phyloP scores from a whole-genome alignment of 2,113 vertebrate species.

The Empidonax alnorum region DNA sequence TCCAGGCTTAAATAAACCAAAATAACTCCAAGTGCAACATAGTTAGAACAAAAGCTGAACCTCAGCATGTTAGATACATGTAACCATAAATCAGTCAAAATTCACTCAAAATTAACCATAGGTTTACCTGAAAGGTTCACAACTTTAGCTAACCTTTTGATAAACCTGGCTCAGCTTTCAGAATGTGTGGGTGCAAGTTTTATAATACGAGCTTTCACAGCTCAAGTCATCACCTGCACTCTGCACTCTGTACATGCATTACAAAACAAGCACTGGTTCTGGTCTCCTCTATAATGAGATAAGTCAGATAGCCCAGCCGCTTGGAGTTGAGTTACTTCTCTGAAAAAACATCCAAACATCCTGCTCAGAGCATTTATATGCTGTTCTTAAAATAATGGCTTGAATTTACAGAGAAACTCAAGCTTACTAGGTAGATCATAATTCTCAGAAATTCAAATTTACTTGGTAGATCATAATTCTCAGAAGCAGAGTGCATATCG shows the following conservation, averaged over 20 bases:
- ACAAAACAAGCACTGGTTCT: neutral
- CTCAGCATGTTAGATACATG: neutral
- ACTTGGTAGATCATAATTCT: neutral
- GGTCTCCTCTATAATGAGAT: neutral
- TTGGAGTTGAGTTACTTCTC: neutral
- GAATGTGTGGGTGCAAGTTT: slow-evolving; percentile 16
- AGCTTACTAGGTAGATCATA: neutral
- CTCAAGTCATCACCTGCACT: neutral
- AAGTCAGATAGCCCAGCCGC: neutral
- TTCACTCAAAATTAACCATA: slow-evolving; percentile 25
- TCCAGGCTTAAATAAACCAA: neutral
- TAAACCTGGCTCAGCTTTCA: slow-evolving; percentile 24
- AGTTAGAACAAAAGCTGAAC: neutral
- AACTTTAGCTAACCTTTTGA: slow-evolving; percentile 2
- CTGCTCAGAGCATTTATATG: neutral
- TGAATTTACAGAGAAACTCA: slow-evolving; percentile 21
- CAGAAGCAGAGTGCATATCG: neutral
- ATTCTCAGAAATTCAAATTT: slow-evolving; percentile 9
- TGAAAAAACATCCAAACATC: neutral
- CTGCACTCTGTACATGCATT: neutral
- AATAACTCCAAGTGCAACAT: neutral
- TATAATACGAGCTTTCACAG: neutral
- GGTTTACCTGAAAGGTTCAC: slow-evolving; percentile 21
- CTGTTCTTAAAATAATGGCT: neutral
- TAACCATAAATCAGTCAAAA: slow-evolving; percentile 9